Evolutionary conservation across 92 coral and sea anemone species (phyloP).

Genomic region (Zoanthus gigantus): DNA sequence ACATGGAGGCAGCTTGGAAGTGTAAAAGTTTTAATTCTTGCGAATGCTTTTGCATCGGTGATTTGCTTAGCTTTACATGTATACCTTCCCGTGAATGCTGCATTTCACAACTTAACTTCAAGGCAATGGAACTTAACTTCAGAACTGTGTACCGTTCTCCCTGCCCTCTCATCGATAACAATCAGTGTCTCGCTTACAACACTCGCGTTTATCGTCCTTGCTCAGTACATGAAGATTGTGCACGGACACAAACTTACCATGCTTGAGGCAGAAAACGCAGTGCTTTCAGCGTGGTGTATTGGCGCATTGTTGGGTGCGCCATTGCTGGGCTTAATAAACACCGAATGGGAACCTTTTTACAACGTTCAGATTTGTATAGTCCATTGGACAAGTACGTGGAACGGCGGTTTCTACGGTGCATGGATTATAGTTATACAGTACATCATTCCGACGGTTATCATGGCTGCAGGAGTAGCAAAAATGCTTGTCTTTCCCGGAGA

Average conservation of each 20-base stretch:
- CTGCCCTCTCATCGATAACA: constrained; percentile 24
- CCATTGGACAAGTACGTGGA: constrained; percentile 5
- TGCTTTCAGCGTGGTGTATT: constrained; percentile 32
- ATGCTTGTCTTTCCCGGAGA: background rate
- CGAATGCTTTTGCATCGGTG: constrained; percentile 28
- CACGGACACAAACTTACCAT: constrained; percentile 29
- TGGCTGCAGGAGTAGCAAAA: background rate
- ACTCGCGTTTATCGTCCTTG: constrained; percentile 12
- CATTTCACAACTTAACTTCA: background rate
- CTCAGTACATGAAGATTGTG: constrained; percentile 31
- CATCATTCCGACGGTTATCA: constrained; percentile 24
- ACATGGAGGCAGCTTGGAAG: constrained; percentile 38
- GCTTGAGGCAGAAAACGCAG: constrained; percentile 42
- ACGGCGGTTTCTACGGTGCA: constrained; percentile 28
- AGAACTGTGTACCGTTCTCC: constrained; percentile 10
- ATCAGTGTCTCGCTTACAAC: constrained; percentile 16
- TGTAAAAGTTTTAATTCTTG: constrained; percentile 13
- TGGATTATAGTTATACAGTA: constrained; percentile 38
- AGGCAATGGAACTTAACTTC: constrained; percentile 36
- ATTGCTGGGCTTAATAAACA: constrained; percentile 21
- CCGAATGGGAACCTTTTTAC: constrained; percentile 3
- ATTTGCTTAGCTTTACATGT: constrained; percentile 17
- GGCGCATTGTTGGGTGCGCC: constrained; percentile 25
- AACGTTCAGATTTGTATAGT: constrained; percentile 39
- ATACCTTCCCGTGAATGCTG: constrained; percentile 19